A percentile compares a stretch with the other conserved stretches of the same genome.
Evolutionary conservation across 2,888 invertebrate genomes (phyloP).

Genomic region (Priocnemis perturbator): DNA sequence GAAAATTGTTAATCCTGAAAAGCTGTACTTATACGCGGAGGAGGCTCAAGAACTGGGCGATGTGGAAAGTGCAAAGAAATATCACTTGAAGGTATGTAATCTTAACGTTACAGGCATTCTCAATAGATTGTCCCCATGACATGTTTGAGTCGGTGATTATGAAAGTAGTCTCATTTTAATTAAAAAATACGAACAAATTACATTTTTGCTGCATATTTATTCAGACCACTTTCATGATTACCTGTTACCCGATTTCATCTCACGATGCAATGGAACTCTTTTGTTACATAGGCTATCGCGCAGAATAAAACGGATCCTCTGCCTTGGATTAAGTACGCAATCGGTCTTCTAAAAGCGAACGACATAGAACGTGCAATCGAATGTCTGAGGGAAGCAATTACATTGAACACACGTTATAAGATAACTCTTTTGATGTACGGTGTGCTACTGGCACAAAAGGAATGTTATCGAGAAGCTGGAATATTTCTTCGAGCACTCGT

Average conservation of each 20-base stretch:
- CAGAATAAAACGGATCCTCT: slow-evolving; percentile 40
- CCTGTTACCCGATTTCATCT: too few relatives aligned
- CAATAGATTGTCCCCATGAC: too few relatives aligned
- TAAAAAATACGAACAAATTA: too few relatives aligned
- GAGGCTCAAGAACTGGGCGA: slow-evolving; percentile 60
- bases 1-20: slow-evolving; percentile 1
- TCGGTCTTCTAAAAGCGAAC: slow-evolving; percentile 49
- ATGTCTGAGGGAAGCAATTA: slow-evolving; percentile 59
- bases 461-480: slow-evolving; percentile 56
- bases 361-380: slow-evolving; percentile 57
- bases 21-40: slow-evolving; percentile 52
- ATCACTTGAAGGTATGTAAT: slow-evolving; percentile 45
- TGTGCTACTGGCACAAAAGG: slow-evolving; percentile 49
- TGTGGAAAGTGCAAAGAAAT: slow-evolving; percentile 44
- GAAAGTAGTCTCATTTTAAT: too few relatives aligned
- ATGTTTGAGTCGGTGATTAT: too few relatives aligned
- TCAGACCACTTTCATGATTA: too few relatives aligned
- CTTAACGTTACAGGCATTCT: too few relatives aligned
- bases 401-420: slow-evolving; percentile 52
- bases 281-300: slow-evolving; percentile 48
- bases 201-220: too few relatives aligned
- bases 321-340: slow-evolving; percentile 59
- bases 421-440: slow-evolving; percentile 56
- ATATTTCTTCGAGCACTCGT: slow-evolving; percentile 56
- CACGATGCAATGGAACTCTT: too few relatives aligned